Evolutionary conservation across 2,113 vertebrate species (phyloP), one percentile per base, ranked within the genome.

Genomic region (Actinemys pallida): DNA sequence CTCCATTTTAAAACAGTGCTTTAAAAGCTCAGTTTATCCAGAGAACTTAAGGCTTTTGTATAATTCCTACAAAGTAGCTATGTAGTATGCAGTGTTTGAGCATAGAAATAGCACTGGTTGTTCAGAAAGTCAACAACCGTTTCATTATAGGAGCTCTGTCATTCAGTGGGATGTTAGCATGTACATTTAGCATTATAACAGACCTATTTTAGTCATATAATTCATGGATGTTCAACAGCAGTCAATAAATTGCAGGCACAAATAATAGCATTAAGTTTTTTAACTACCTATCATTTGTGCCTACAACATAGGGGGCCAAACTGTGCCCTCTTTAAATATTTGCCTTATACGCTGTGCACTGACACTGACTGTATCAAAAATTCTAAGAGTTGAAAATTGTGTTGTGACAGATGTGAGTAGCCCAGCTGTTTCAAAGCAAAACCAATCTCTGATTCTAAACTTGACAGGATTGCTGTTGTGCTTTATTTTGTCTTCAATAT

Each of bases 251-350:
- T 89, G 27, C 39, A 79, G 86, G n/a, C 56, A 10, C 78, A 10
- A 35, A 31, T 49, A 4, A 42, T 42, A 75, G 10, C 42, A 39
- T 47, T 39, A 50, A 16, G 3, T 8, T 49, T 91, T 81, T 75
- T 39, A 42, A 39, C 69, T 42, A 13, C 29, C 29, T 35, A 35
- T 42, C 22, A 42, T 75, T 75, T 24, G 22, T 0, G 0, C 10
- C 19, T 39, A 79, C 85, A 24, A 1, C 24, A 27, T 83, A 35
- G 16, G 47, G 8, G 29, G 45, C 78, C 62, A 25, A 81, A 22
- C 52, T 39, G 53, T 86, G 56, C 47, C 57, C 20, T n/a, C n/a
- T 86, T 10, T 72, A 27, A 85, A 72, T 4, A 19, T 81, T 56
- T 20, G 31, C 4, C 62, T 92, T 79, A 5, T 87, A 24, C 11